Percentiles rank a stretch among this genome's conserved stretches.
Evolutionary conservation across 2,113 vertebrate genomes (phyloP).

Genomic region (Notarius quadriscutis): DNA sequence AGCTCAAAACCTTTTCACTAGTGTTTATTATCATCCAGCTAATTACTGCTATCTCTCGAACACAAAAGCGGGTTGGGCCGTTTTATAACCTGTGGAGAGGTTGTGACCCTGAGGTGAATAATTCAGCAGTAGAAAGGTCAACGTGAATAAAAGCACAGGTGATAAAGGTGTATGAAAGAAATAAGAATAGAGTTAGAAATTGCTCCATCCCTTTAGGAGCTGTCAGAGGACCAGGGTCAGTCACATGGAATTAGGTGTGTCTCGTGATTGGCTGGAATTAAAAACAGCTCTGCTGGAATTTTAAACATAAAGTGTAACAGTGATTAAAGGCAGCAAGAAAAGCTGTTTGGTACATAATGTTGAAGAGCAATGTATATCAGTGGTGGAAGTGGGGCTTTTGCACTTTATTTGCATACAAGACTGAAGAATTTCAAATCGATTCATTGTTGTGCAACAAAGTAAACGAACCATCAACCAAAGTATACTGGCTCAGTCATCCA

Average conservation of each 20-base stretch:
- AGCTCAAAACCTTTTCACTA: neutral
- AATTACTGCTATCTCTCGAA: slow-evolving; percentile 10
- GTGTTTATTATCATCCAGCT: slow-evolving; percentile 6
- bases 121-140: slow-evolving; percentile 14
- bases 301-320: neutral
- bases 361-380: neutral
- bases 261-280: neutral
- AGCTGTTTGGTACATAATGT: neutral
- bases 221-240: neutral
- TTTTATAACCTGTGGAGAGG: neutral
- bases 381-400: neutral
- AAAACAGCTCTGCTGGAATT: neutral
- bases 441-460: no score
- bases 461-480: no score
- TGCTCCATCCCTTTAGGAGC: neutral
- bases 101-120: slow-evolving; percentile 2
- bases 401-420: neutral
- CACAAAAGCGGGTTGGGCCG: neutral
- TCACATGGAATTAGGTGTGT: neutral
- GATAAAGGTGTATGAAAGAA: neutral
- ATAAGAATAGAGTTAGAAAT: neutral
- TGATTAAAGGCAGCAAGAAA: neutral
- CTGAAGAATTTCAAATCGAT: neutral
- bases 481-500: no score
- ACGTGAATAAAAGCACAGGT: neutral